phyloP scores from a whole-genome alignment of 2,888 invertebrate species.

The Ramazzottius varieornatus region DNA sequence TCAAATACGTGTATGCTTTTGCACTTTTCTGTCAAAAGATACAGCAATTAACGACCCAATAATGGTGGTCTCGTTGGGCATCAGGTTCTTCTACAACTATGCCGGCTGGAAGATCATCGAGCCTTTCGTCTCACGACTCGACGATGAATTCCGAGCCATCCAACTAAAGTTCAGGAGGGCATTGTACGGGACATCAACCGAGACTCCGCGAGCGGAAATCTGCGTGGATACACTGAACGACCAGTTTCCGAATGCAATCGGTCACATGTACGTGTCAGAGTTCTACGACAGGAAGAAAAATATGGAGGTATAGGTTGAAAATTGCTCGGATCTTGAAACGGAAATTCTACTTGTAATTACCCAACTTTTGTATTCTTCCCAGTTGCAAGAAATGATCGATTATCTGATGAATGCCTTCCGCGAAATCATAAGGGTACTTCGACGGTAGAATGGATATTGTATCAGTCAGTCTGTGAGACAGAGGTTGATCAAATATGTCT shows the following conservation, averaged over 20 bases:
- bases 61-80: not conserved
- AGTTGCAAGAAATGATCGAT: not conserved
- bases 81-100: not conserved
- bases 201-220: not conserved
- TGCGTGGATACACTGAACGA: not conserved
- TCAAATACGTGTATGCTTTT: too few relatives aligned
- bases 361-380: not conserved
- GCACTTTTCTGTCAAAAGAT: not conserved
- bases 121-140: not conserved
- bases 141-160: not conserved
- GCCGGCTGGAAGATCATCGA: not conserved
- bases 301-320: not conserved
- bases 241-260: not conserved
- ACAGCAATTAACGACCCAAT: not conserved
- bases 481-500: too few relatives aligned
- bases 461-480: too few relatives aligned
- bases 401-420: not conserved
- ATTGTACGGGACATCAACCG: not conserved
- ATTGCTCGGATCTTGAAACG: too few relatives aligned
- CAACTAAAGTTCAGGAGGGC: not conserved
- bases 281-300: not conserved
- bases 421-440: not conserved
- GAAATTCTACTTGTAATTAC: too few relatives aligned
- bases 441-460: too few relatives aligned
- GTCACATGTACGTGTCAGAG: not conserved